Evolutionary conservation across 2,797 vertebrate species (phyloP).

Genomic region (Pagetopsis macropterus): DNA sequence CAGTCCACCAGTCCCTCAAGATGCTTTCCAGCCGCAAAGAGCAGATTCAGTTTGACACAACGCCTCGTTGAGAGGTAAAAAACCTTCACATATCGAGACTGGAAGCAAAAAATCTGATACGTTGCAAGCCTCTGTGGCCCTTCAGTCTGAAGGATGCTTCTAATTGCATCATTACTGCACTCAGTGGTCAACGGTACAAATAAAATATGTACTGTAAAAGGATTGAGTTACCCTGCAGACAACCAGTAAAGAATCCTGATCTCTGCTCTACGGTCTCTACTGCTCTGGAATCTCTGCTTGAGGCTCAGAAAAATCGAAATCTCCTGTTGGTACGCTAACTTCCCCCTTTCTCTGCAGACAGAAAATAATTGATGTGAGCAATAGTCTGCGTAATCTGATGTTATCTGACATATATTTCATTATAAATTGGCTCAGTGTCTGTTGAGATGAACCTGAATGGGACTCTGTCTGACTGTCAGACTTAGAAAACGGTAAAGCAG

Average conservation of each 20-base stretch:
- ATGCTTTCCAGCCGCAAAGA: neutral
- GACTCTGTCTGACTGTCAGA: neutral
- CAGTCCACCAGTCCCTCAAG: neutral
- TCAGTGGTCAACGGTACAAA: neutral
- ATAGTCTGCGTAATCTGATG: neutral
- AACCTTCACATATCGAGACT: neutral
- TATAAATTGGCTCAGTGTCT: too few species aligned
- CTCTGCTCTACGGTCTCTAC: neutral
- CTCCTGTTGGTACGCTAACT: neutral
- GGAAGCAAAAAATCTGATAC: constrained; percentile 1
- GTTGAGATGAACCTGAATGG: neutral
- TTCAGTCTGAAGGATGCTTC: neutral
- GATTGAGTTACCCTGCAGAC: neutral
- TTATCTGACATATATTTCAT: neutral
- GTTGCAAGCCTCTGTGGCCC: neutral
- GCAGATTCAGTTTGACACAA: neutral
- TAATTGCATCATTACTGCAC: neutral
- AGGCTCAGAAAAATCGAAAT: neutral
- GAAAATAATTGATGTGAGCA: neutral
- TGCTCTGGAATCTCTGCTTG: neutral
- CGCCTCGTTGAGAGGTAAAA: neutral
- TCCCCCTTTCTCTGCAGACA: neutral
- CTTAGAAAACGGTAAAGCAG: neutral
- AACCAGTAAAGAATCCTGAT: neutral
- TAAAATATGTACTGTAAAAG: neutral